These are phyloP conservation scores for Solen grandis DNA, from an alignment of 1,140 invertebrate genomes.

Conservation along the genomic window DNA sequence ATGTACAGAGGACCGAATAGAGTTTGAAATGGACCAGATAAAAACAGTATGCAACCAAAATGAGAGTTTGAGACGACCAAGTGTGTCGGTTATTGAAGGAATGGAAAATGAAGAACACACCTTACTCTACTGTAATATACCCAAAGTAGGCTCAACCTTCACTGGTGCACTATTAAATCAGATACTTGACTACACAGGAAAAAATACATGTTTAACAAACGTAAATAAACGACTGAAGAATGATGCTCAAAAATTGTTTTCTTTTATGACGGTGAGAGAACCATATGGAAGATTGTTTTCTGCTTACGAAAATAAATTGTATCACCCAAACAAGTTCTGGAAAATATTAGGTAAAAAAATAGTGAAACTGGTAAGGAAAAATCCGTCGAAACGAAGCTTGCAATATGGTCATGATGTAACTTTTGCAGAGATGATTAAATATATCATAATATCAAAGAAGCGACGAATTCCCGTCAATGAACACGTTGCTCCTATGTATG, in stretches of 20 bases:
- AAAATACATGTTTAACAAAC: not conserved
- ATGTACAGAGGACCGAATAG: too few relatives aligned
- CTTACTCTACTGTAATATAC: not conserved
- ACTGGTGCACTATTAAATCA: not conserved
- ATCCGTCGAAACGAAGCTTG: not conserved
- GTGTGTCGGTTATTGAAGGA: not conserved
- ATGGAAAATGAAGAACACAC: not conserved
- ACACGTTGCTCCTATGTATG: constrained; percentile 13
- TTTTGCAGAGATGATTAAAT: not conserved
- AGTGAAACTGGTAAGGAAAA: not conserved
- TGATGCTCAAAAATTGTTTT: not conserved
- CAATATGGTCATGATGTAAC: constrained; percentile 19
- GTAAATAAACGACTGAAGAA: not conserved
- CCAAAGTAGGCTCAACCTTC: not conserved
- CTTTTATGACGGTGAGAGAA: not conserved
- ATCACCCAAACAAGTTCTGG: constrained; percentile 1
- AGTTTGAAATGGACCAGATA: too few relatives aligned
- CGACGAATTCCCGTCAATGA: not conserved
- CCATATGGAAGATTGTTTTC: too few relatives aligned
- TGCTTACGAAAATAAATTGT: constrained; percentile 13
- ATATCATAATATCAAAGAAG: not conserved
- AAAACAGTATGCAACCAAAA: too few relatives aligned
- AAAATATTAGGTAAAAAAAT: not conserved
- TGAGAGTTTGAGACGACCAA: too few relatives aligned
- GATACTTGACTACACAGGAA: not conserved